Percentiles rank a stretch among this genome's conserved stretches.
These are phyloP conservation scores for Ganaspis brasiliensis DNA, from an alignment of 2,888 invertebrate species.

Conservation along the genomic window DNA sequence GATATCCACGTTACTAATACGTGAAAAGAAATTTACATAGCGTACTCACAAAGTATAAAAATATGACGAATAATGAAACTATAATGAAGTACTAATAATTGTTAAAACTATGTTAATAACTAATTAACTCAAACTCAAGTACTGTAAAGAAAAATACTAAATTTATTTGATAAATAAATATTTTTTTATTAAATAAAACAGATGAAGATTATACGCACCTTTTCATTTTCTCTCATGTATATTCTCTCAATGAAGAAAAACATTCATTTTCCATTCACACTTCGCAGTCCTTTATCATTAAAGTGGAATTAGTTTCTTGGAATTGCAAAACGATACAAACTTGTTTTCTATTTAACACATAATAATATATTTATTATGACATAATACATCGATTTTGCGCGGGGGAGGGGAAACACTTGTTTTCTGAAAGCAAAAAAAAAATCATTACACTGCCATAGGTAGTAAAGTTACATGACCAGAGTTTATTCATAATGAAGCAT, in stretches of 20 bases:
- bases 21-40: neutral
- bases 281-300: neutral
- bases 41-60: too few relatives aligned
- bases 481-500: neutral
- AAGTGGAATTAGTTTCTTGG: conserved; percentile 1
- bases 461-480: neutral
- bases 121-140: too few relatives aligned
- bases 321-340: neutral
- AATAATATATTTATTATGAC: conserved; percentile 8
- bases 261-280: neutral
- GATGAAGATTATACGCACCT: neutral
- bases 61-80: too few relatives aligned
- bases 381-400: conserved; percentile 1
- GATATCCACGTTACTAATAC: conserved; percentile 13
- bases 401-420: neutral
- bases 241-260: neutral
- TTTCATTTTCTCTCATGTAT: neutral
- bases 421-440: neutral
- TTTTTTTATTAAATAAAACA: neutral
- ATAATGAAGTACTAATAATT: too few relatives aligned
- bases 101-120: too few relatives aligned
- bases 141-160: too few relatives aligned
- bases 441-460: neutral
- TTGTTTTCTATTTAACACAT: conserved; percentile 1
- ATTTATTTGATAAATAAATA: neutral